phyloP scores from a whole-genome alignment of 1,140 invertebrate genomes.

The Gonioctena quinquepunctata region DNA sequence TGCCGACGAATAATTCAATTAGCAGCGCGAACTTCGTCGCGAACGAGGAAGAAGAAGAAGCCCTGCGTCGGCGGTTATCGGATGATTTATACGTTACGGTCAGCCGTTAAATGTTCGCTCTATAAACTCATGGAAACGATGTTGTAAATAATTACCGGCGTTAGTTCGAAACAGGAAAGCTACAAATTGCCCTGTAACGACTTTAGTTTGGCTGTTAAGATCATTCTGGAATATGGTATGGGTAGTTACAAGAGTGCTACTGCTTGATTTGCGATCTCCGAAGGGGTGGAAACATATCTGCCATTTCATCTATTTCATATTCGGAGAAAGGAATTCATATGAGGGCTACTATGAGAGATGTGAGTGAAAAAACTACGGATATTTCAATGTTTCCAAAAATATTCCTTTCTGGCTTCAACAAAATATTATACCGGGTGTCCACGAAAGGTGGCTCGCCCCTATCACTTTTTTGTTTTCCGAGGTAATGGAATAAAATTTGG shows the following conservation, averaged over 20 bases:
- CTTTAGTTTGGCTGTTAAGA: slow-evolving; percentile 16
- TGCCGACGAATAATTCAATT: slow-evolving; percentile 41
- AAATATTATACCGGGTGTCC: no score
- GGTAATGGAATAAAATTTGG: no score
- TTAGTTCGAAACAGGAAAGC: slow-evolving; percentile 21
- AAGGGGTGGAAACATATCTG: background rate
- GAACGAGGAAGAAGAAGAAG: slow-evolving; percentile 23
- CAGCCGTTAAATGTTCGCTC: slow-evolving; percentile 41
- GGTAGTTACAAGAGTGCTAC: background rate
- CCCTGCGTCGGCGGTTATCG: slow-evolving; percentile 29
- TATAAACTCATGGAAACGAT: slow-evolving; percentile 37
- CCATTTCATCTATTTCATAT: no score
- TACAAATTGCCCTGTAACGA: slow-evolving; percentile 36
- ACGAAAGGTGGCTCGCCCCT: no score
- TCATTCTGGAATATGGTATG: background rate
- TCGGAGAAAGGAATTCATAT: no score
- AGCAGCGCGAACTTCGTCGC: slow-evolving; percentile 29
- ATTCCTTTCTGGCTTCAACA: no score
- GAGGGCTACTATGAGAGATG: no score
- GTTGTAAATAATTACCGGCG: slow-evolving; percentile 37
- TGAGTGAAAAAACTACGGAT: no score
- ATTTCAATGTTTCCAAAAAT: no score
- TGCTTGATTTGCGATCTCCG: background rate
- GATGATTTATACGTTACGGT: slow-evolving; percentile 42
- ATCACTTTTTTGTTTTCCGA: no score